Evolutionary conservation across 64 coral and sea anemone genomes (phyloP), one percentile per base, ranked within the genome.

Genomic region (Actinia tenebrosa): DNA sequence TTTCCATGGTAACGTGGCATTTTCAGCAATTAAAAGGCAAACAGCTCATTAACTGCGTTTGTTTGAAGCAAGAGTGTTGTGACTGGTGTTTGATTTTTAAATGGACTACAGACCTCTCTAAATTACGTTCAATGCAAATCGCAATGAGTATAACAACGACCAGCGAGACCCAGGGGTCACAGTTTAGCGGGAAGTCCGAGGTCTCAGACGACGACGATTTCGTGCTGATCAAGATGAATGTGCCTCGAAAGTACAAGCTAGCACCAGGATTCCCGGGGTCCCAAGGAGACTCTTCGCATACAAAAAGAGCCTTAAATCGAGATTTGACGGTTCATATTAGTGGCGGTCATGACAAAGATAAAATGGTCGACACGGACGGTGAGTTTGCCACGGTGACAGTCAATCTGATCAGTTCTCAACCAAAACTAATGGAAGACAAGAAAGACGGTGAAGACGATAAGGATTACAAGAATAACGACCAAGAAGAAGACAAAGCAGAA

Each of bases 321-420:
- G 30, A 85, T 85, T 61, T 64, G 46, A 43, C 56, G 53, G 52
- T 64, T 85, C 44, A 58, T 25, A 83, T 83, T 46, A 83, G 54
- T 25, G 46, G 18, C 60, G 23, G 15, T 22, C 54, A 10, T 45
- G 56, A 85, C 60, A 60, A 82, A 84, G 64, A 87, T 72, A 82
- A 91, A 37, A 87, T 45, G 79, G 43, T 26, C n/a, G 30, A 68
- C 45, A 68, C 60, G 78, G 84, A 72, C 5, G 80, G 46, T 66
- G 59, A 91, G 44, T 86, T 87, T 46, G 90, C 90, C 9, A 80
- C 90, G 0, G 79, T 91, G 50, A 91, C 90, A 10, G 90, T 91
- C 54, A 91, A 91, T 60, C 18, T 91, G 64, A 87, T 91, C 30
- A 37, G 30, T 63, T 91, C 89, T 83, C 80, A 71, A 83, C 44